Conservation (phyloP, 2,797 vertebrate genomes). For the Taenioides sp. region DNA sequence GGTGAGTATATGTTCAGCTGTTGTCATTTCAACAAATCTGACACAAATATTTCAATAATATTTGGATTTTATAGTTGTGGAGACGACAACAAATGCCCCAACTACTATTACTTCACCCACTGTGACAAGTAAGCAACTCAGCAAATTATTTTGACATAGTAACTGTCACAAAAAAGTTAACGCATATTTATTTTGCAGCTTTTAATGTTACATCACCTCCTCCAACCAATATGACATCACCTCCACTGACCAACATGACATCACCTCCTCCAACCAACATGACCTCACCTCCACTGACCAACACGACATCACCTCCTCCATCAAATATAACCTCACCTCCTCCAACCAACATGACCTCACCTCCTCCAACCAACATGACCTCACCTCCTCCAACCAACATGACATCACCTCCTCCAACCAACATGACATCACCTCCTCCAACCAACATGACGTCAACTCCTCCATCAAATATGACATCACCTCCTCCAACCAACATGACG, state of each 20-base stretch:
- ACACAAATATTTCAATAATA: neutral
- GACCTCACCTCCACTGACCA: neutral
- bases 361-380: neutral
- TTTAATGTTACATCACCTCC: no score
- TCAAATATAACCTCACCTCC: neutral
- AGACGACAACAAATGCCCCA: neutral
- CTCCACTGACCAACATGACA: neutral
- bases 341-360: neutral
- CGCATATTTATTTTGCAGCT: no score
- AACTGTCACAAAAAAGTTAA: no score
- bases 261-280: neutral
- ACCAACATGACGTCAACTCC: neutral
- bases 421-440: neutral
- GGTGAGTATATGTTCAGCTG: neutral
- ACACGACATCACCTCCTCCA: neutral
- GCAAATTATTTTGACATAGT: no score
- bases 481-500: neutral
- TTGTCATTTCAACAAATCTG: neutral
- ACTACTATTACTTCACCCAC: neutral
- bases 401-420: neutral
- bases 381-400: neutral
- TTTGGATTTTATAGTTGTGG: neutral
- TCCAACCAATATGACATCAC: neutral
- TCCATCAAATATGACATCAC: neutral
- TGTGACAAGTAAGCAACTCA: neutral